phyloP scores from a whole-genome alignment of 2,797 vertebrate genomes.

The Channallabes apus region DNA sequence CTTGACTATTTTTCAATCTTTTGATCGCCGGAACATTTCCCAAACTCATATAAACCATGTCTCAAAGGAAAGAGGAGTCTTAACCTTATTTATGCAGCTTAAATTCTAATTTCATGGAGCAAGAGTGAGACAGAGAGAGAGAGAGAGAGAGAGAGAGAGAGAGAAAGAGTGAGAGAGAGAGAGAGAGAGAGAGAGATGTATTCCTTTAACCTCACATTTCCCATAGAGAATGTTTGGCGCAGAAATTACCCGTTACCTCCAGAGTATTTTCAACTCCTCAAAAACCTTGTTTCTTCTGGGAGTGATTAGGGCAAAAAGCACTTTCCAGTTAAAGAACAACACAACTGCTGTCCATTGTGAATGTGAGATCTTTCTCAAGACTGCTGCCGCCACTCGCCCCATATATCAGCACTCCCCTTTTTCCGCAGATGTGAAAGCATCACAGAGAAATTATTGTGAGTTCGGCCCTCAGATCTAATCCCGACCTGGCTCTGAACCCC shows the following conservation, averaged over 20 bases:
- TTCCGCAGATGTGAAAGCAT: slow-evolving; percentile 12
- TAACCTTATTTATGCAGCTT: slow-evolving; percentile 42
- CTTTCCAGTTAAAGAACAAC: slow-evolving; percentile 48
- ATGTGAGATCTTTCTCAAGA: slow-evolving; percentile 43
- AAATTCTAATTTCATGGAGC: slow-evolving; percentile 29
- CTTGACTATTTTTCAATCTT: slow-evolving; percentile 49
- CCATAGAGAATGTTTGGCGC: slow-evolving; percentile 30
- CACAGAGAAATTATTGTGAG: slow-evolving; percentile 17
- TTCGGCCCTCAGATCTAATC: slow-evolving; percentile 15
- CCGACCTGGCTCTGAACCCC: slow-evolving; percentile 27
- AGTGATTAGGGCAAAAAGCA: slow-evolving; percentile 46
- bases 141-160: background rate
- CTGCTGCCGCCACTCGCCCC: slow-evolving; percentile 26
- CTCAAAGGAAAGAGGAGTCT: slow-evolving; percentile 38
- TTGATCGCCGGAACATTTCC: slow-evolving; percentile 41
- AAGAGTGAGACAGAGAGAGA: background rate
- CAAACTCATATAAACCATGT: slow-evolving; percentile 35
- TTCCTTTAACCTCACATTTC: slow-evolving; percentile 24
- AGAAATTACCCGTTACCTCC: slow-evolving; percentile 41
- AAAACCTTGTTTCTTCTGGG: slow-evolving; percentile 10
- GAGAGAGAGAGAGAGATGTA: slow-evolving; percentile 9
- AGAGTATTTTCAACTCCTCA: slow-evolving; percentile 47
- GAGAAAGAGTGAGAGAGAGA: background rate
- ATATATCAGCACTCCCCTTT: slow-evolving; percentile 41
- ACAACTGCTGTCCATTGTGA: slow-evolving; percentile 35